phyloP scores from a whole-genome alignment of 2,113 vertebrate genomes.

The Python bivittatus region DNA sequence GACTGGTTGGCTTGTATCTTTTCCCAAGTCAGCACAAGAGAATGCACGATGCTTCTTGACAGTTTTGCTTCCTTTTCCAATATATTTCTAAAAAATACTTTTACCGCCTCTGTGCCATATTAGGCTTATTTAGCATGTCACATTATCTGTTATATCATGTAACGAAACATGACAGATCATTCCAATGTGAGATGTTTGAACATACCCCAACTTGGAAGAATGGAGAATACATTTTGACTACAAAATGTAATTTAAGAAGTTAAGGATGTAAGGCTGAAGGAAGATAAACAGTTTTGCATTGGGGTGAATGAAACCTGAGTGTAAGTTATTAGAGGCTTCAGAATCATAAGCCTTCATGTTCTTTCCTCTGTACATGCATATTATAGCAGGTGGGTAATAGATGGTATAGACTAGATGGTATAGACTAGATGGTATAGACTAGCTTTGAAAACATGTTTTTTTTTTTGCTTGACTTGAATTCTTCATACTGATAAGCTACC shows the following conservation, averaged over 20 bases:
- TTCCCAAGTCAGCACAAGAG: neutral
- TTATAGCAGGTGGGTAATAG: neutral
- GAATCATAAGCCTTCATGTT: neutral
- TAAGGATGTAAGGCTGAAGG: neutral
- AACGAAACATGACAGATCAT: constrained; percentile 29
- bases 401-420: neutral
- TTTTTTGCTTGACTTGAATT: neutral
- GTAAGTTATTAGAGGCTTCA: neutral
- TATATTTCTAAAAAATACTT: neutral
- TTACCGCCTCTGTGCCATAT: neutral
- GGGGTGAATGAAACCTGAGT: neutral
- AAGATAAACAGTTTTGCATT: neutral
- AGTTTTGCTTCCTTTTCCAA: neutral
- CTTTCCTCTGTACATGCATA: neutral
- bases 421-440: neutral
- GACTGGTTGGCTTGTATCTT: neutral
- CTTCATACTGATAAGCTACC: neutral
- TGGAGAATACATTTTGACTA: accelerated
- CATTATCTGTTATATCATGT: neutral
- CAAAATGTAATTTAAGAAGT: neutral
- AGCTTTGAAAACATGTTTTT: neutral
- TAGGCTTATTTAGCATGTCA: constrained; percentile 15
- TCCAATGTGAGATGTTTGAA: neutral
- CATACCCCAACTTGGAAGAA: neutral
- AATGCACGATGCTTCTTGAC: neutral